Evolutionary conservation across 2,797 vertebrate genomes (phyloP), one percentile per base, ranked within the genome.

Genomic region (Tarsius wallacei): DNA sequence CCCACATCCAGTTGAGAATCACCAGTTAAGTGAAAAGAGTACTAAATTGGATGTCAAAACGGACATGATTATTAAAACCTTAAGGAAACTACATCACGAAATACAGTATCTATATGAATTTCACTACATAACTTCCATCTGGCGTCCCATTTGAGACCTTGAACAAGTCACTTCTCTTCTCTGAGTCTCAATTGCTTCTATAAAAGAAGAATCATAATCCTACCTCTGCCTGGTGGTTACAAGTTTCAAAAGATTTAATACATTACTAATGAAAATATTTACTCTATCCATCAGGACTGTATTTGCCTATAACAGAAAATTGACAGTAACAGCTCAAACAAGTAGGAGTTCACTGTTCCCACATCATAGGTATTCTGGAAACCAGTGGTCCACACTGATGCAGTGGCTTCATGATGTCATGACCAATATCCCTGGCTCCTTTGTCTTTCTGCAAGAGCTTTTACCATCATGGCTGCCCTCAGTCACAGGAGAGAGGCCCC

Each of bases 201-300:
- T 87, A 63, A 82, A 80, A 76, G 64, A 82, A 63, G 6, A 53
- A 22, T 83, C 51, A 51, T 33, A 82, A 49, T 49, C 64, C n/a
- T 36, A 55, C 26, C 83, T 82, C 71, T 63, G 73, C 64, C 76
- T 61, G 61, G 11, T 68, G 28, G 6, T 53, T 57, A 28, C 77
- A 81, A 90, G 71, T 77, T 78, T 90, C 81, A 71, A 90, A 55
- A 33, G 28, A 90, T 26, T 49, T 77, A 42, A 80, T 77, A 55
- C 95, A 92, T 76, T 90, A 82, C 66, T 77, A 63, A 55, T 61
- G 85, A 93, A n/a, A 55, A 47, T 82, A 66, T 51, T 70, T 61
- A 36, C 42, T 26, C 9, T 61, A 63, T 53, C 85, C 68, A 26
- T 80, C 57, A 73, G 33, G 19, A 90, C 22, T 64, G 19, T 15